phyloP scores from a whole-genome alignment of 2,797 vertebrate genomes.

The Mustela erminea region DNA sequence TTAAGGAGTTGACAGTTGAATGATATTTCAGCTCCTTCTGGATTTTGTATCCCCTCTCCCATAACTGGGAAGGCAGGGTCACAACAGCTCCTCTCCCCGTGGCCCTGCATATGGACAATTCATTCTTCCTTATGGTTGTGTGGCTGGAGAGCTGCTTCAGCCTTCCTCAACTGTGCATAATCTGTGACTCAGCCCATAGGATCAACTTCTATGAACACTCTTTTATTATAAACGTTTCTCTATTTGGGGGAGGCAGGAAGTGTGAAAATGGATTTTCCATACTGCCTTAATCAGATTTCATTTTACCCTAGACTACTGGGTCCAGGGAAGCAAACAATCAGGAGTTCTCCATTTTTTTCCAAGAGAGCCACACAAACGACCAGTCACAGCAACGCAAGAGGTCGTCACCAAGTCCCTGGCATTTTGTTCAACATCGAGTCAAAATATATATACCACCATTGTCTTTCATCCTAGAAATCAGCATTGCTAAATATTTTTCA shows the following conservation, averaged over 20 bases:
- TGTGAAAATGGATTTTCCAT: neutral
- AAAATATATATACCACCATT: neutral
- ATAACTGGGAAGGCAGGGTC: neutral
- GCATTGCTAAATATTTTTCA: neutral
- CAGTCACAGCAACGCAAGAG: neutral
- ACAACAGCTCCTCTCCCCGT: neutral
- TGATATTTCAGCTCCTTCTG: neutral
- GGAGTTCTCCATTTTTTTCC: neutral
- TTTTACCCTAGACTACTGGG: neutral
- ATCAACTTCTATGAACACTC: neutral
- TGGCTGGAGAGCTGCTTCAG: neutral
- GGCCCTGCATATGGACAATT: neutral
- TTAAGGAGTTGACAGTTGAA: neutral
- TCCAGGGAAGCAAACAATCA: neutral
- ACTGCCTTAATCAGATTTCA: neutral
- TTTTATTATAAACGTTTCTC: neutral
- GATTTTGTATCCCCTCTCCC: too few relatives aligned
- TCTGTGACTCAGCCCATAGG: neutral
- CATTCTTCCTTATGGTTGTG: neutral
- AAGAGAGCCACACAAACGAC: neutral
- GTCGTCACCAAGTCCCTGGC: neutral
- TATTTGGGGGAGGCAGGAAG: neutral
- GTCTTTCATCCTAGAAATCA: slow-evolving; percentile 23
- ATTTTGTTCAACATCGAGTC: neutral
- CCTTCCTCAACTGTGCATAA: neutral